Base-by-base conservation (phyloP, 23 tunicate genomes). In the Aplidium turbinatum region DNA sequence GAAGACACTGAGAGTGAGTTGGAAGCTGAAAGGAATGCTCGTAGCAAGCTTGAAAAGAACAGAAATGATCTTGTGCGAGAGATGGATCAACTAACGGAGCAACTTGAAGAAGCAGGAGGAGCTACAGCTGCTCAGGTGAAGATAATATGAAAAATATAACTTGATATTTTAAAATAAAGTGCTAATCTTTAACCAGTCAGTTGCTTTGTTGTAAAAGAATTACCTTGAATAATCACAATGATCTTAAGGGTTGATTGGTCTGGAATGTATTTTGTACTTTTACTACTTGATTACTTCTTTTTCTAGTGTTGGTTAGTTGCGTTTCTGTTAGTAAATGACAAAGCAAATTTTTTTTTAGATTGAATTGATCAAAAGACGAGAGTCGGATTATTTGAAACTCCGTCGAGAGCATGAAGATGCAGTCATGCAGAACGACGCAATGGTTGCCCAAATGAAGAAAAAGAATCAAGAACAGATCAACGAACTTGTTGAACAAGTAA, bases 1-100 rank as follows among this genome's bases (percentile, higher is more conserved):
- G 99, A 94, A 68, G 99, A 94, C 42, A 38, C 95, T 7, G 99
- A 94, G 68, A 90, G 89, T 77, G 99, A 94, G 66, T 79, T 94
- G 6, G 99, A 94, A 57, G 64, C 71, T 47, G 99, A 94, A 58
- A 31, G 99, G 27, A 70, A 56, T 21, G 95, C 90, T 21, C 82
- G 95, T 1, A 75, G 31, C 70, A 94, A 94, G 77, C 57, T 84
- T 35, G 99, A 94, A 46, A 80, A 80, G 31, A 58, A 73, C 77
- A 81, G 99, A 73, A 82, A 71, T 56, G 99, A 94, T 20, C 73
- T 94, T 46, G 76, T 78, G 33, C 95, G 99, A 23, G 99, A 94
- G 74, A 78, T 94, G 35, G 99, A 94, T 24, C 90, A 87, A 19
- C 85, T 94, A 36, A 32, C 84, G 9, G 95, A 87, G 55, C 90